These are phyloP conservation scores for Dryobotodes eremita DNA, from an alignment of 2,888 invertebrate species.

Conservation along the genomic window DNA sequence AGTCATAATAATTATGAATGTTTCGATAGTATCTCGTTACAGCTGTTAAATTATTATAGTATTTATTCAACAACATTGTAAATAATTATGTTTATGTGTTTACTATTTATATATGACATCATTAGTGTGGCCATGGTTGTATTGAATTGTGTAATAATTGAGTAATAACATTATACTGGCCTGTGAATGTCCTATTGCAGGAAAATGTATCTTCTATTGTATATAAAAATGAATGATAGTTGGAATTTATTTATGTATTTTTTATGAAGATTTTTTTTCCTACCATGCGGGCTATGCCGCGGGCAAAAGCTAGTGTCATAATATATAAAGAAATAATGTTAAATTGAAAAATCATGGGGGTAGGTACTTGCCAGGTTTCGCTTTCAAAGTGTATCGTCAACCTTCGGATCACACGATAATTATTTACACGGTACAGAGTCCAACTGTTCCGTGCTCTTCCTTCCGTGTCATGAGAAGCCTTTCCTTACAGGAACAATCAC, in stretches of 20 bases:
- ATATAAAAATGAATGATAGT: not conserved
- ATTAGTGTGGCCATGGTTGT: not conserved
- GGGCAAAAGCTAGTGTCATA: not conserved
- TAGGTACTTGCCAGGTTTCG: not conserved
- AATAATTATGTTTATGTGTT: not conserved
- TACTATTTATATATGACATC: conserved; percentile 16
- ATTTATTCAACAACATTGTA: not conserved
- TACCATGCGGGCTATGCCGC: too few relatives aligned
- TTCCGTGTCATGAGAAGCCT: not conserved
- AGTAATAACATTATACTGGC: not conserved
- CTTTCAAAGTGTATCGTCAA: not conserved
- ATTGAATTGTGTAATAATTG: not conserved
- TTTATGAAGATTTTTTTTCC: not conserved
- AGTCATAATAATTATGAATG: conserved; percentile 21
- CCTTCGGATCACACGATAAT: not conserved
- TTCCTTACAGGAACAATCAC: not conserved
- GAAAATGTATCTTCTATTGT: not conserved
- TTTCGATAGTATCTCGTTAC: conserved; percentile 2
- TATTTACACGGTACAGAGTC: not conserved
- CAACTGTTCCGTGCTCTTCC: not conserved
- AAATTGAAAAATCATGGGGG: not conserved
- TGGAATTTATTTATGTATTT: not conserved
- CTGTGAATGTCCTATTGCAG: not conserved
- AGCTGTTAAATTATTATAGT: not conserved
- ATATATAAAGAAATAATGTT: not conserved